Base-by-base conservation (phyloP, 1,140 invertebrate species). In the Cydia splendana region DNA sequence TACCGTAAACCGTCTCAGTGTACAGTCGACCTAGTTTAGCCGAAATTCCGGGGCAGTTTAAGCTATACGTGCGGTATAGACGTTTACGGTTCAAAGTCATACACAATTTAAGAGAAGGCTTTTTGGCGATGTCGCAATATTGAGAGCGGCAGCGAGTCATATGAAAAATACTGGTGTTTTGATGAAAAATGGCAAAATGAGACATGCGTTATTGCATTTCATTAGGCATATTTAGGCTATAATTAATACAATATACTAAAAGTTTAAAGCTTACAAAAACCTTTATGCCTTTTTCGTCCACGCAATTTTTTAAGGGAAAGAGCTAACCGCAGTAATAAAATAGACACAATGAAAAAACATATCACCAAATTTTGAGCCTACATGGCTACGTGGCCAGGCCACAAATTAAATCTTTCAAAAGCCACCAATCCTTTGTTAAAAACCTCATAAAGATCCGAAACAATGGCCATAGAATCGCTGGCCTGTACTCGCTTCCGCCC, bases 381-480 rank as follows among this genome's bases (percentile, higher is more conserved):
- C 45, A 48, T 15, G 12, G 45, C 45, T 12, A 7, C 7, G 45
- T 4, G 7, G 7, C 7, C 0, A 48, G n/a, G n/a, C 45, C 45
- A 48, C 45, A 48, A 48, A 48, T 48, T 4, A 48, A 18, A 62
- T 62, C 20, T 12, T 24, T 7, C 10, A 62, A 62, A 62, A 62
- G 20, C 7, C 57, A 62, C 7, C 20, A 62, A 62, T 10, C 7
- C 57, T 62, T 62, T 62, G 57, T 62, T 24, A 2, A 24, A 62
- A 62, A 20, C 18, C 57, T 62, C 57, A 62, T 62, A 62, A 62
- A 62, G 18, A 9, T 62, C 20, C 57, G 18, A 62, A 62, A 62
- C 57, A 62, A 62, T 62, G 57, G 15, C 57, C 20, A 62, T 62
- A 62, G 20, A 62, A 62, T 10, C 57, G 15, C 57, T 2, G 51